Conservation (phyloP, 23 tunicate species). For the Corella eumyota region DNA sequence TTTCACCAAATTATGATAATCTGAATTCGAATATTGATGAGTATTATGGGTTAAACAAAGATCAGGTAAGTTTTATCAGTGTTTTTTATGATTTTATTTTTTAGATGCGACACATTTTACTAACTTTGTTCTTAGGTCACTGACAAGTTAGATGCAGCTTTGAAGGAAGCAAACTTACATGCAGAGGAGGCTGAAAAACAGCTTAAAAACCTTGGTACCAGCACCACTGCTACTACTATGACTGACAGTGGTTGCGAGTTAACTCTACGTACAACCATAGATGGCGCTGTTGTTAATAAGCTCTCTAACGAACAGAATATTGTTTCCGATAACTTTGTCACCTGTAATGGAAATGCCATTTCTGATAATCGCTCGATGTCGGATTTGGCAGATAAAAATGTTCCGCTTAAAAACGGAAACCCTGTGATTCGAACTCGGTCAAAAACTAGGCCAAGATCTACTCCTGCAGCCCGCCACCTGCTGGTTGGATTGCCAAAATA, state of each 20-base stretch:
- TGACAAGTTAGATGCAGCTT: slow-evolving; percentile 24
- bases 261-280: slow-evolving; percentile 5
- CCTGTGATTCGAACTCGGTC: slow-evolving; percentile 1
- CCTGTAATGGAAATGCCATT: neutral
- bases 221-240: too few relatives aligned
- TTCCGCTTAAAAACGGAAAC: neutral
- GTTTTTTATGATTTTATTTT: neutral
- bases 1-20: too few relatives aligned
- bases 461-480: slow-evolving; percentile 13
- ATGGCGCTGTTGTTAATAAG: too few relatives aligned
- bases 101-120: neutral
- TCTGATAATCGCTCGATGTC: neutral
- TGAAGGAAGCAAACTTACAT: slow-evolving; percentile 17
- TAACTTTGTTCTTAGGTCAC: slow-evolving; percentile 7
- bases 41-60: too few relatives aligned
- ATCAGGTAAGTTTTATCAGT: too few relatives aligned
- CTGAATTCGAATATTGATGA: too few relatives aligned
- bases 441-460: slow-evolving; percentile 21
- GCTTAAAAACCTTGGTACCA: too few relatives aligned
- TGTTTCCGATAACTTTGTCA: neutral
- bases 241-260: slow-evolving; percentile 42
- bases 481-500: slow-evolving; percentile 22
- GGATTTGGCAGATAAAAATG: too few relatives aligned
- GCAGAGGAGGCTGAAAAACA: slow-evolving; percentile 25
- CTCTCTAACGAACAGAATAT: neutral